Base-by-base conservation (phyloP, 2,113 vertebrate genomes). In the Carollia perspicillata region DNA sequence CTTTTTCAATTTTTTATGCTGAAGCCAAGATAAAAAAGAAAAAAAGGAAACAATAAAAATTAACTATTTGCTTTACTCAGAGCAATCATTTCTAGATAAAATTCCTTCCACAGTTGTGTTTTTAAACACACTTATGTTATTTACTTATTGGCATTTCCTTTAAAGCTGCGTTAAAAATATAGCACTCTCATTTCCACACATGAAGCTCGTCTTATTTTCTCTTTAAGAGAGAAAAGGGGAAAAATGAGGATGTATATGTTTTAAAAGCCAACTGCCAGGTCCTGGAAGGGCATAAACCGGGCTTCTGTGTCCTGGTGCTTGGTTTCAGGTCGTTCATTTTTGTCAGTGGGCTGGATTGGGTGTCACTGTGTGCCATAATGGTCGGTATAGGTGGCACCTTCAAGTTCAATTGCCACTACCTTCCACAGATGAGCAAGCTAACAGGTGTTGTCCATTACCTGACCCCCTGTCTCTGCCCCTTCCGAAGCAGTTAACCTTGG, bases 91-190 rank as follows among this genome's bases (percentile, higher is more conserved):
- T 79, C 37, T 72, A 53, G 55, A 42, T 78, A 72, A 86, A 90
- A 90, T 53, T 51, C 75, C 51, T 84, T 84, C 30, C 47, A n/a
- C 47, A n/a, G 12, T 33, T 69, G 18, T 55, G 60, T 89, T 90
- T 74, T 44, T 22, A 65, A 84, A 71, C 3, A 78, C 6, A 89
- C 37, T 80, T 75, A 75, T 1, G 33, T 91, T 60, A 72, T 58
- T 93, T 65, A 77, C 35, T 84, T 84, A 80, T 17, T 80, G 94
- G 49, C 12, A 0, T 83, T 92, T 77, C 89, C 71, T 91, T 94
- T 89, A 91, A 85, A 51, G n/a, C 3, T 44, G 4, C 74, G 42
- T 44, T 86, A 37, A 89, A 94, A 75, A 53, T 65, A 55, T 1
- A 55, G 13, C 28, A 84, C 6, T 16, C 8, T 23, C 20, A 53